A percentile compares a stretch with the other conserved stretches of the same genome.
Evolutionary conservation across 2,113 vertebrate genomes (phyloP).

Genomic region (Solea solea): DNA sequence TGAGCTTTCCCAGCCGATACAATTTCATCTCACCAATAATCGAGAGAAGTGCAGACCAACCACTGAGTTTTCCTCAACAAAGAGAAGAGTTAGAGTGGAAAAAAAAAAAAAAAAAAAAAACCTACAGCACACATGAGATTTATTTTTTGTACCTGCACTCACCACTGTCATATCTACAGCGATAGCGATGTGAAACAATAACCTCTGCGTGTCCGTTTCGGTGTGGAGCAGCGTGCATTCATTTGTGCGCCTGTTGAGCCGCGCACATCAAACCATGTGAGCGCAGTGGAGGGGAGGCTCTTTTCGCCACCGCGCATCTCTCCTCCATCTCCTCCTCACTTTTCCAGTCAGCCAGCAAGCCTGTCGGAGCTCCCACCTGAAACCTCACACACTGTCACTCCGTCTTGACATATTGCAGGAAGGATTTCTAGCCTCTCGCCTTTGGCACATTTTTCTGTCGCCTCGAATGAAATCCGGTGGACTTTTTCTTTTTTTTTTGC

Average conservation of each 20-base stretch:
- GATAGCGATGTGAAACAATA: slow-evolving; percentile 36
- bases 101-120: too few species aligned
- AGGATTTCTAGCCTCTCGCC: slow-evolving; percentile 63
- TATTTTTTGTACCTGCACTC: slow-evolving; percentile 18
- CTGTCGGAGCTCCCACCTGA: slow-evolving; percentile 78
- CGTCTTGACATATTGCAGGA: slow-evolving; percentile 59
- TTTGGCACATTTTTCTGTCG: slow-evolving; percentile 23
- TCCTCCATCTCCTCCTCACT: slow-evolving; percentile 85
- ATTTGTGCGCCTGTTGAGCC: slow-evolving; percentile 91
- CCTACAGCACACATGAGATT: neutral
- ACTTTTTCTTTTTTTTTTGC: slow-evolving; percentile 51
- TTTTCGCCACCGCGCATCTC: slow-evolving; percentile 78
- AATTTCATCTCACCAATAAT: slow-evolving; percentile 32
- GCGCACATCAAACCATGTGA: slow-evolving; percentile 92
- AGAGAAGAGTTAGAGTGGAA: neutral
- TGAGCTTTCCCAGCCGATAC: slow-evolving; percentile 37
- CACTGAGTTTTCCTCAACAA: slow-evolving; percentile 10
- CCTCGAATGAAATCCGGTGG: slow-evolving; percentile 46
- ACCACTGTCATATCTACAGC: slow-evolving; percentile 8
- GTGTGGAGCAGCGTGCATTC: slow-evolving; percentile 65
- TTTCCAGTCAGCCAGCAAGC: slow-evolving; percentile 87
- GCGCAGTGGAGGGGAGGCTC: slow-evolving; percentile 91
- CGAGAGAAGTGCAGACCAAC: slow-evolving; percentile 24
- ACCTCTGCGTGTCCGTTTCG: slow-evolving; percentile 70
- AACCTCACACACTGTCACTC: slow-evolving; percentile 50